These are phyloP conservation scores for Amphiprion ocellaris DNA, from an alignment of 2,113 vertebrate genomes.

Conservation along the genomic window DNA sequence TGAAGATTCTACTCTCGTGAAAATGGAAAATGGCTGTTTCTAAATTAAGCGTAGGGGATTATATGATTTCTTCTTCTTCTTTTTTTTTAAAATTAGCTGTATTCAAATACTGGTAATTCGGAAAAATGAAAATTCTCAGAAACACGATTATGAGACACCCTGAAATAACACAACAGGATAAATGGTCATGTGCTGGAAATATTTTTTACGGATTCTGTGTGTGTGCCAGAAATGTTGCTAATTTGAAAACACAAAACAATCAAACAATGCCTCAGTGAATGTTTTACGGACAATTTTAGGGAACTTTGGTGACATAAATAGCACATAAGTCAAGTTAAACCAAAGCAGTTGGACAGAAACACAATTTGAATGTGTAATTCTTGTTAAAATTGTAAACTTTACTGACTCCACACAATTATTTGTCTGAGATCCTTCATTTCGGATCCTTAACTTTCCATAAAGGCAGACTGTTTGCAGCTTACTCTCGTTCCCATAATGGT, in stretches of 20 bases:
- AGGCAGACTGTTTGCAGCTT: background rate
- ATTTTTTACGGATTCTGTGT: background rate
- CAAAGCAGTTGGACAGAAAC: background rate
- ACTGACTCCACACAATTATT: background rate
- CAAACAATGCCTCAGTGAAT: background rate
- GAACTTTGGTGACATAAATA: background rate
- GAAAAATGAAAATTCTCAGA: constrained; percentile 39
- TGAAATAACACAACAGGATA: constrained; percentile 53
- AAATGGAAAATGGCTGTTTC: constrained; percentile 62
- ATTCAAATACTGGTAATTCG: constrained; percentile 62
- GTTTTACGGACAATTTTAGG: background rate
- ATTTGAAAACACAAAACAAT: constrained; percentile 19
- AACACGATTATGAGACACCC: constrained; percentile 55
- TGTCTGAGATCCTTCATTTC: background rate
- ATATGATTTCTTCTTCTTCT: constrained; percentile 42
- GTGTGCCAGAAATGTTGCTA: background rate
- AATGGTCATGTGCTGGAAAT: constrained; percentile 39
- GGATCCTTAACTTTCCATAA: background rate
- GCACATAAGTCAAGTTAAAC: background rate
- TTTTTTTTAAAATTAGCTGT: constrained; percentile 52
- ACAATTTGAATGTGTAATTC: too few species aligned
- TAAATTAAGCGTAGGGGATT: constrained; percentile 66
- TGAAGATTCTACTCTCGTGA: constrained; percentile 59
- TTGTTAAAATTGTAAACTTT: background rate
- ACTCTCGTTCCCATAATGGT: constrained; percentile 40